Conservation (phyloP, 64 coral and sea anemone genomes). For the Stichodactyla helianthus region DNA sequence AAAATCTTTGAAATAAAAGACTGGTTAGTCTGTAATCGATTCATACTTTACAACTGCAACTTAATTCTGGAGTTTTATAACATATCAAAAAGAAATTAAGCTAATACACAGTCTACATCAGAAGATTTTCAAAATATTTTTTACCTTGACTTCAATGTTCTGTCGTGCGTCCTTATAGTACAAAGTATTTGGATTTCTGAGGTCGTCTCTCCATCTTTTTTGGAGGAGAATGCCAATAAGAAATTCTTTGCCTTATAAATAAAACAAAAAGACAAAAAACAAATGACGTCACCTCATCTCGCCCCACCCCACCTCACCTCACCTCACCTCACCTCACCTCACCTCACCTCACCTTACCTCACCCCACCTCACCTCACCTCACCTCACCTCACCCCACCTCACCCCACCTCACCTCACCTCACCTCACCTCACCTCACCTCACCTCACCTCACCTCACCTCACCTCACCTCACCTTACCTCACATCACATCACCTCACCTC, state of each 20-base stretch:
- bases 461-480: background rate
- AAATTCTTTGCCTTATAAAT: conserved; percentile 14
- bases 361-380: background rate
- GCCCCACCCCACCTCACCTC: background rate
- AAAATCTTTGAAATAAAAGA: background rate
- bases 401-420: background rate
- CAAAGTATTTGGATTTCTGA: background rate
- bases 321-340: background rate
- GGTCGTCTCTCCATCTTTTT: background rate
- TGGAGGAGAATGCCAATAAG: background rate
- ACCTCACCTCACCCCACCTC: background rate
- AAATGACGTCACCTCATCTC: background rate
- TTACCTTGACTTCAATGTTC: background rate
- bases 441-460: background rate
- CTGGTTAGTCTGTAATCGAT: background rate
- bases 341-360: background rate
- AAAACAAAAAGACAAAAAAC: background rate
- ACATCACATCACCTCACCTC: background rate
- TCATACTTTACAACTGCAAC: no score
- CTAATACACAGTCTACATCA: background rate
- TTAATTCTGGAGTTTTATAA: no score
- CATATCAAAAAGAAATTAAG: no score
- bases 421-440: background rate
- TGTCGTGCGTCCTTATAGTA: background rate
- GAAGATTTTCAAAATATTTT: background rate